These are phyloP conservation scores for Onychostoma macrolepis DNA, from an alignment of 2,113 vertebrate species.

Conservation along the genomic window DNA sequence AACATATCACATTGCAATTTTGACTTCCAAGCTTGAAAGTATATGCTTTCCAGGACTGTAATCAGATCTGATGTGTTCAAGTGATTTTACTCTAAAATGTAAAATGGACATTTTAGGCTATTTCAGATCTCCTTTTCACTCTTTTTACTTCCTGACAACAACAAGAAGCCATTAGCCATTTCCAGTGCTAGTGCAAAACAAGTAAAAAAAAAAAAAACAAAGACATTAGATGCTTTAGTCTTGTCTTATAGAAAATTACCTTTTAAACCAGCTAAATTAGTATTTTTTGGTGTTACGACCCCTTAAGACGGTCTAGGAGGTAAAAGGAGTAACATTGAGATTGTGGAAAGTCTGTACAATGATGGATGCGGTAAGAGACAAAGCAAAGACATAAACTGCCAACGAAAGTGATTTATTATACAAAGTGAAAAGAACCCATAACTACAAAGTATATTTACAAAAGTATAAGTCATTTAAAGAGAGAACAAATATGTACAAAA, in stretches of 20 bases:
- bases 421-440: too few relatives aligned
- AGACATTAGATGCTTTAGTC: too few relatives aligned
- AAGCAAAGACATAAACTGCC: too few relatives aligned
- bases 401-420: too few relatives aligned
- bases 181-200: background rate
- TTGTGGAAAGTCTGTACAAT: too few relatives aligned
- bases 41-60: background rate
- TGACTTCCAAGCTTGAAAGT: background rate
- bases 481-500: too few relatives aligned
- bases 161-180: background rate
- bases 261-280: background rate
- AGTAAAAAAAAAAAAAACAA: background rate
- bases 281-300: too few relatives aligned
- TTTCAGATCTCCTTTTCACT: background rate
- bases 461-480: too few relatives aligned
- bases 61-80: constrained; percentile 1
- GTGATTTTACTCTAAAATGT: background rate
- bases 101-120: background rate
- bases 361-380: too few relatives aligned
- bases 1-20: background rate
- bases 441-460: too few relatives aligned
- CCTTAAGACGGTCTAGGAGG: too few relatives aligned
- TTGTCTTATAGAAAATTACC: background rate
- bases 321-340: too few relatives aligned
- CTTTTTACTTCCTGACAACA: background rate